Evolutionary conservation across 2,888 invertebrate genomes (phyloP), one percentile per base, ranked within the genome.

Genomic region (Pemphredon lugubris): DNA sequence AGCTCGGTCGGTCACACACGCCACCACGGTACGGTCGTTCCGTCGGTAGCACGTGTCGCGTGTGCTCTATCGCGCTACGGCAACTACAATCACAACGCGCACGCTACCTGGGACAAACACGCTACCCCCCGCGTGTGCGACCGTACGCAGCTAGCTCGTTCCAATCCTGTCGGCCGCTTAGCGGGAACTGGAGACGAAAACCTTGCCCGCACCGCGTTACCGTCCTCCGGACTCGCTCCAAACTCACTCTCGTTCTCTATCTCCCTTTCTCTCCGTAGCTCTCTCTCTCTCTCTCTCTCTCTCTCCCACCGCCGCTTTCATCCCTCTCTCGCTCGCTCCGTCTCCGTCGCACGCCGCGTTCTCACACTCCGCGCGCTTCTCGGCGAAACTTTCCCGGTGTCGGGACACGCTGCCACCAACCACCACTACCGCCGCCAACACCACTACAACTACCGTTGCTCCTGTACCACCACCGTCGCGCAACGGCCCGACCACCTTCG

Each of bases 81-180:
- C 44, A 50, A 55, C 73, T 58, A 4, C 66, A 21, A 51, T 54
- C 65, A 54, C 65, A 68, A 45, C 57, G 75, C 72, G 73, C 79
- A 79, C 72, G 79, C 78, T 73, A 65, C 68, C 57, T 73, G 21
- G 63, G 32, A 57, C 68, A 57, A 70, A 67, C 77, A 79, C 79
- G 77, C 72, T 60, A 61, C 34, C 63, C 59, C 78, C 64, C 70
- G 80, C 68, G 78, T 79, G 69, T 68, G 67, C 70, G 60, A 76
- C 77, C 79, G 79, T 75, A 66, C 77, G 73, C 82, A 67, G 76
- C 83, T 73, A 57, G 66, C 63, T 79, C 82, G 84, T 81, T 87
- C 87, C 84, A 87, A 84, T 84, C 88, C 85, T 84, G 84, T 85
- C 88, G 88, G 85, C 88, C 88, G 88, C 87, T 86, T 85, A 85